Conservation (phyloP, 1,140 invertebrate genomes). For the Tetramorium alpestre region DNA sequence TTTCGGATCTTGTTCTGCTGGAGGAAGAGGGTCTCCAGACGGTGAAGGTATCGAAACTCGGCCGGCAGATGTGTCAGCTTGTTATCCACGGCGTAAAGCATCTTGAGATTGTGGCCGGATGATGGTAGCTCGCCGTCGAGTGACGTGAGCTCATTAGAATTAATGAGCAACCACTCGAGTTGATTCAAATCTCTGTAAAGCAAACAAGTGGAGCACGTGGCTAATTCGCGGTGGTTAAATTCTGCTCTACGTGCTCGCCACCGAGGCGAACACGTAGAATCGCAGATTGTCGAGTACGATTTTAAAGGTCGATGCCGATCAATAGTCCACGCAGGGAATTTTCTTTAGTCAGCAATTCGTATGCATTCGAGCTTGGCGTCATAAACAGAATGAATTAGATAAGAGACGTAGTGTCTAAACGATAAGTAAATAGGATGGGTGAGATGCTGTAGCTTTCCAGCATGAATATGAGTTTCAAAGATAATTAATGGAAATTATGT, state of each 20-base stretch:
- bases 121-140: slow-evolving; percentile 91
- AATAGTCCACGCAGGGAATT: slow-evolving; percentile 17
- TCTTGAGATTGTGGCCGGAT: slow-evolving; percentile 88
- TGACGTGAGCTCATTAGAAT: slow-evolving; percentile 90
- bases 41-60: slow-evolving; percentile 89
- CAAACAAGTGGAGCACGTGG: slow-evolving; percentile 44
- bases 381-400: slow-evolving; percentile 63
- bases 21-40: slow-evolving; percentile 89
- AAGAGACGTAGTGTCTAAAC: slow-evolving; percentile 39
- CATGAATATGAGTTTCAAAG: neutral
- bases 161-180: slow-evolving; percentile 92
- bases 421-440: slow-evolving; percentile 65
- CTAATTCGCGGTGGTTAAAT: slow-evolving; percentile 7
- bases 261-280: neutral
- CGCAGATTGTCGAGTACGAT: neutral
- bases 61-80: slow-evolving; percentile 89
- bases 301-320: slow-evolving; percentile 41
- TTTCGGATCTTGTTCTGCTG: slow-evolving; percentile 90
- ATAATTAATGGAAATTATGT: neutral
- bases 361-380: slow-evolving; percentile 32
- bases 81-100: slow-evolving; percentile 91
- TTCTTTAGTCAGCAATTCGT: slow-evolving; percentile 39
- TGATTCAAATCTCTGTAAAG: slow-evolving; percentile 87
- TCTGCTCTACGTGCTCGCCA: neutral
- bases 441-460: slow-evolving; percentile 15